Percentiles rank a stretch among this genome's conserved stretches.
Evolutionary conservation across 35 echinoderm and acorn worm species (phyloP).

Genomic region (Diadema setosum): DNA sequence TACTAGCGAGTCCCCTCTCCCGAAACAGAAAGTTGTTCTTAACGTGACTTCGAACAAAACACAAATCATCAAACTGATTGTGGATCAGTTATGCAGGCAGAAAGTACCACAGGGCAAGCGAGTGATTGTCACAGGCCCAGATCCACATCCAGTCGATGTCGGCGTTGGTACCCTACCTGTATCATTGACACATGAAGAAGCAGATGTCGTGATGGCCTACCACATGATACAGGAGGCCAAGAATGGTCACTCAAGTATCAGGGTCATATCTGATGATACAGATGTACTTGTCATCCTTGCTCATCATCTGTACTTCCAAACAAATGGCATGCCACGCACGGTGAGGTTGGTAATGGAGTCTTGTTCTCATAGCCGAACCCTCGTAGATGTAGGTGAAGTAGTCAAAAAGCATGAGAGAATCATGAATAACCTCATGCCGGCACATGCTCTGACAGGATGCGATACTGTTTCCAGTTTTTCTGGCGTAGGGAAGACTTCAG

Average conservation of each 20-base stretch:
- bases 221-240: background rate
- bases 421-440: too few species aligned
- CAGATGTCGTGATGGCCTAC: background rate
- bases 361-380: background rate
- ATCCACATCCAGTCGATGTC: background rate
- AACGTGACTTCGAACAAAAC: background rate
- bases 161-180: background rate
- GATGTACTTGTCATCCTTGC: background rate
- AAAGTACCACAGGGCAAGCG: background rate
- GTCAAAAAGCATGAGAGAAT: background rate
- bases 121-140: background rate
- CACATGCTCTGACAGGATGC: background rate
- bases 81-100: background rate
- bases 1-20: background rate
- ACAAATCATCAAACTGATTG: background rate
- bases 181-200: background rate
- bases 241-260: background rate
- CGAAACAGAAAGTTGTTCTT: background rate
- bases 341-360: background rate
- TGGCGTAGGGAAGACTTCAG: background rate
- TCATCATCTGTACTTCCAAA: background rate
- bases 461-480: background rate
- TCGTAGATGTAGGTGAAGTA: background rate
- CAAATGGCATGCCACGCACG: background rate
- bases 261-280: background rate